Conservation (phyloP, 2,113 vertebrate genomes). For the Oreochromis tanganicae region DNA sequence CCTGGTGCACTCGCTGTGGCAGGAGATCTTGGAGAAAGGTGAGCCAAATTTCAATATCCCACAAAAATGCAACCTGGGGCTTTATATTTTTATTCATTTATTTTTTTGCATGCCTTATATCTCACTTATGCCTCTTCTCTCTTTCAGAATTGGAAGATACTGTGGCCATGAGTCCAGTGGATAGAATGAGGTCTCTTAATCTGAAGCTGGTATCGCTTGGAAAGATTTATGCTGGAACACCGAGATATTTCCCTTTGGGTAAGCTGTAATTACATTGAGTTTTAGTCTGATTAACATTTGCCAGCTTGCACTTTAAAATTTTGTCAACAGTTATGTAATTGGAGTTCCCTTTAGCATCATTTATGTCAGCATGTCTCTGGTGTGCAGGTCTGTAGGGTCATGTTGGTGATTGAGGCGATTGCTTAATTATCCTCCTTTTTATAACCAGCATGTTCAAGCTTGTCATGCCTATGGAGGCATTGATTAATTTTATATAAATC, state of each 20-base stretch:
- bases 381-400: conserved; percentile 11
- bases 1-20: conserved; percentile 93
- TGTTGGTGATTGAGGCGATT: neutral
- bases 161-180: conserved; percentile 78
- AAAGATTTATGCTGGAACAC: conserved; percentile 90
- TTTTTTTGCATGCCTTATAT: neutral
- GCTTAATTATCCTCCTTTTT: conserved; percentile 29
- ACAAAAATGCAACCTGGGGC: neutral
- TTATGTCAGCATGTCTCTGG: conserved; percentile 10
- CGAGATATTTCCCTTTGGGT: conserved; percentile 96
- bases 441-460: conserved; percentile 27
- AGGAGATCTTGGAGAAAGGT: conserved; percentile 97
- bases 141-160: conserved; percentile 83
- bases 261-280: conserved; percentile 35
- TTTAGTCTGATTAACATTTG: conserved; percentile 2
- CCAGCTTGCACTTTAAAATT: neutral
- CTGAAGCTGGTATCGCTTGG: conserved; percentile 90
- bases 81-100: neutral
- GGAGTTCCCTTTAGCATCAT: conserved; percentile 17
- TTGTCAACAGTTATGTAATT: conserved; percentile 28
- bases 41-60: neutral
- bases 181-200: conserved; percentile 90
- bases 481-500: neutral
- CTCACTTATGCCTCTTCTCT: neutral
- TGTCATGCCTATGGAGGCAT: conserved; percentile 6